Base-by-base conservation (phyloP, 2,888 invertebrate genomes). In the Zhuqinia jingwanae region DNA sequence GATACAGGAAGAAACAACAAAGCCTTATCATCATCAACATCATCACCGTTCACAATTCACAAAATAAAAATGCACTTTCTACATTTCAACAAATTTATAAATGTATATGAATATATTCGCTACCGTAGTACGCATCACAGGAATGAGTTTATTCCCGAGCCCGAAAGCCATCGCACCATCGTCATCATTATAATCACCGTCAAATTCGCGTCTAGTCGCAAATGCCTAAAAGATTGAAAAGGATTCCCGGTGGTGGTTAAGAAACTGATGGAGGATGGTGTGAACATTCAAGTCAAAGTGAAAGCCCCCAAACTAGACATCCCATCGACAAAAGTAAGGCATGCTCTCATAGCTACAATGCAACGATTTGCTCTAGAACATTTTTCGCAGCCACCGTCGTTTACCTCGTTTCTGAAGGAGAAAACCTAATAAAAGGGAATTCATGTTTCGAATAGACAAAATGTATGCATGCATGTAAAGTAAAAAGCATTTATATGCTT, bases 251-350 rank as follows among this genome's bases (percentile, higher is more conserved):
- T 65, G 36, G 36, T 65, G 65, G 42, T 42, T 65, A n/a, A 11
- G 65, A 42, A 60, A 30, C 60, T 63, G 30, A 27, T 60, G 27
- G 60, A 30, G 63, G 8, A 15, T 63, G 63, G 20, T 65, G 65
- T 42, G 20, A 65, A 65, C 20, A 1, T 42, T 17, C 5, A 30
- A 63, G 17, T 36, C 11, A n/a, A 42, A 65, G 42, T 42, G 65
- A 65, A 65, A 65, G 65, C 65, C 65, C 20, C 65, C 42, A 22
- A 65, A 60, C 60, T 25, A 60, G 60, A 60, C 65, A 65, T 65
- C 63, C 63, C n/a, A n/a, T 63, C 17, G n/a, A 17, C n/a, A n/a
- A 63, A 63, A 63, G 30, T 8, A 11, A 25, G 58, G 60, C 15
- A 60, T 30, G 65, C 30, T 30, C 13, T 58, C 27, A n/a, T 50